Percentiles rank a stretch among this genome's conserved stretches.
These are phyloP conservation scores for Xiphophorus hellerii DNA, from an alignment of 2,113 vertebrate genomes.

Conservation along the genomic window DNA sequence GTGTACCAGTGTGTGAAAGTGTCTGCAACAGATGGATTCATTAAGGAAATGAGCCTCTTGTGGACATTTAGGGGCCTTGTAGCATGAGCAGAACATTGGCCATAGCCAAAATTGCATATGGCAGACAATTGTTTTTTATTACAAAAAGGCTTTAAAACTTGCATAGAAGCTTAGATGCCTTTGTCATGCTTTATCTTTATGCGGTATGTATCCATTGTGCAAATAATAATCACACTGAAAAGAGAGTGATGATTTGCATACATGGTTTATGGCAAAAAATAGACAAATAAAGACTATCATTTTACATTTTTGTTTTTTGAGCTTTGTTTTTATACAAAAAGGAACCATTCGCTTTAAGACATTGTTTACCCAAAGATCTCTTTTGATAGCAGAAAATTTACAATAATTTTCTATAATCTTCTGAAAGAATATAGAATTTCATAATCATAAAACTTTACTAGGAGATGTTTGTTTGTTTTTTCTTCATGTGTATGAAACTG, in stretches of 20 bases:
- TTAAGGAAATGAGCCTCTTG: conserved; percentile 90
- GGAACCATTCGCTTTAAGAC: neutral
- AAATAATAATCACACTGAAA: neutral
- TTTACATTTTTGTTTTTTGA: neutral
- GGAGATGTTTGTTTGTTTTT: no score
- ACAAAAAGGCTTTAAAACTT: neutral
- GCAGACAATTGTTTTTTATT: neutral
- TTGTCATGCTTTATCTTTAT: neutral
- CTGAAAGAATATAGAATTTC: no score
- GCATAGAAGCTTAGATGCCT: neutral
- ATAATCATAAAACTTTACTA: no score
- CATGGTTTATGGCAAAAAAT: neutral
- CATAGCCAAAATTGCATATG: conserved; percentile 3
- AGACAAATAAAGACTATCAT: neutral
- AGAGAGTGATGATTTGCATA: conserved; percentile 10
- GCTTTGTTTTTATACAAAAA: neutral
- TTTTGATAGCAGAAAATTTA: neutral
- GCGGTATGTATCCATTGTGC: neutral
- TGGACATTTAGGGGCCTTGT: conserved; percentile 86
- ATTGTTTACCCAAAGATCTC: neutral
- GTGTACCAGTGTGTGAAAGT: conserved; percentile 33
- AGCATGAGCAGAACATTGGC: conserved; percentile 85
- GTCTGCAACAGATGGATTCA: conserved; percentile 87
- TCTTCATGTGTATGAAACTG: no score
- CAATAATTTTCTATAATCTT: neutral